A percentile compares a stretch with the other conserved stretches of the same genome.
Conservation (phyloP, 2,113 vertebrate genomes). For the Elephas maximus region DNA sequence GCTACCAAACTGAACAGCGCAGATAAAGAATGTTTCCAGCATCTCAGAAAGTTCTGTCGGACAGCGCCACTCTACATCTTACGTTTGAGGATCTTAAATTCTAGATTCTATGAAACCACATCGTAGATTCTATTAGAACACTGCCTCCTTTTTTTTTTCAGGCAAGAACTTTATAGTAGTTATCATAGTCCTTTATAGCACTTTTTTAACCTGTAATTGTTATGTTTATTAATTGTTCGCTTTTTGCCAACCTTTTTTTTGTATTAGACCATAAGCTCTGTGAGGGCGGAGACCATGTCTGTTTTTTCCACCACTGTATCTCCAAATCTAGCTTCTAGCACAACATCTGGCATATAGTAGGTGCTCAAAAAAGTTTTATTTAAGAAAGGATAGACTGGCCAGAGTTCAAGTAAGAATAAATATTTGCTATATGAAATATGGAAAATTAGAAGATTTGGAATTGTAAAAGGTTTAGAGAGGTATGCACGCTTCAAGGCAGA, state of each 20-base stretch:
- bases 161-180: not conserved
- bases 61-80: not conserved
- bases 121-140: not conserved
- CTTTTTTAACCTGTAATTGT: conserved; percentile 16
- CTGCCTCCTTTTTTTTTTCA: not conserved
- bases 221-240: not conserved
- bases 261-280: not conserved
- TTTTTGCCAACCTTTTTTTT: not conserved
- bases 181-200: not conserved
- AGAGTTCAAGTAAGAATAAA: conserved; percentile 33
- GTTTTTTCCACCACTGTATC: not conserved
- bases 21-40: not conserved
- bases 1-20: not conserved
- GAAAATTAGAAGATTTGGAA: conserved; percentile 45
- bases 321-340: not conserved
- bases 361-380: not conserved
- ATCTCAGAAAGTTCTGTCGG: not conserved
- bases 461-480: not conserved
- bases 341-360: not conserved
- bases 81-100: not conserved
- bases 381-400: not conserved
- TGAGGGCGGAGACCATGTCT: not conserved
- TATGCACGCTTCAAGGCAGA: not conserved
- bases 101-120: not conserved
- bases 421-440: not conserved